Percentiles rank a stretch among this genome's conserved stretches.
phyloP scores from a whole-genome alignment of 2,888 invertebrate genomes.

The Ochropleura plecta region DNA sequence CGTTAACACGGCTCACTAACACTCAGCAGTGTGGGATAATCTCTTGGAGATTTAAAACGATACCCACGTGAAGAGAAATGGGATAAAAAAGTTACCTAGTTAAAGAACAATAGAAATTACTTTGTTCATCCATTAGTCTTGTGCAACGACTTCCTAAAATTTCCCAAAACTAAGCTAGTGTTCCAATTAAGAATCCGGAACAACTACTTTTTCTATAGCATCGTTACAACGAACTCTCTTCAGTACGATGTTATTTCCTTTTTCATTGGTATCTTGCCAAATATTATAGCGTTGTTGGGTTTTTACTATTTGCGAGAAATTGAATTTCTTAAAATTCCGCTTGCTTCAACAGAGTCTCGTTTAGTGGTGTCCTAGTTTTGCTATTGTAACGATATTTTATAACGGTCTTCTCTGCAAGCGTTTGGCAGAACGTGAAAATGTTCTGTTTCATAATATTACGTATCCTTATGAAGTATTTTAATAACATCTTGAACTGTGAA shows the following conservation, averaged over 20 bases:
- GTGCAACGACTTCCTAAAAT: constrained; percentile 21
- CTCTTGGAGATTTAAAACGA: constrained; percentile 42
- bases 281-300: constrained; percentile 58
- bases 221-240: constrained; percentile 40
- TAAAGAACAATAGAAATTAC: constrained; percentile 33
- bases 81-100: constrained; percentile 28
- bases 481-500: neutral
- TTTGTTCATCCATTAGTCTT: constrained; percentile 17
- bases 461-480: neutral
- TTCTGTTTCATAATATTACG: neutral
- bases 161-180: constrained; percentile 17
- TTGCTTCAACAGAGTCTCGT: constrained; percentile 54
- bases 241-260: constrained; percentile 53
- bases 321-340: constrained; percentile 62
- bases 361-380: constrained; percentile 58
- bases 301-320: constrained; percentile 59
- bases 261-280: constrained; percentile 67
- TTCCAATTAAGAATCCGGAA: constrained; percentile 39
- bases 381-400: constrained; percentile 43
- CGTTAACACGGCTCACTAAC: constrained; percentile 19
- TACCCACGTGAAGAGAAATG: constrained; percentile 19
- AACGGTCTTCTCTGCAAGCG: constrained; percentile 15
- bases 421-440: constrained; percentile 34
- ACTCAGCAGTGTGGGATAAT: constrained; percentile 30
- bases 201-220: constrained; percentile 47